These are phyloP conservation scores for Stigmatopora argus DNA, from an alignment of 2,113 vertebrate genomes.

Conservation along the genomic window DNA sequence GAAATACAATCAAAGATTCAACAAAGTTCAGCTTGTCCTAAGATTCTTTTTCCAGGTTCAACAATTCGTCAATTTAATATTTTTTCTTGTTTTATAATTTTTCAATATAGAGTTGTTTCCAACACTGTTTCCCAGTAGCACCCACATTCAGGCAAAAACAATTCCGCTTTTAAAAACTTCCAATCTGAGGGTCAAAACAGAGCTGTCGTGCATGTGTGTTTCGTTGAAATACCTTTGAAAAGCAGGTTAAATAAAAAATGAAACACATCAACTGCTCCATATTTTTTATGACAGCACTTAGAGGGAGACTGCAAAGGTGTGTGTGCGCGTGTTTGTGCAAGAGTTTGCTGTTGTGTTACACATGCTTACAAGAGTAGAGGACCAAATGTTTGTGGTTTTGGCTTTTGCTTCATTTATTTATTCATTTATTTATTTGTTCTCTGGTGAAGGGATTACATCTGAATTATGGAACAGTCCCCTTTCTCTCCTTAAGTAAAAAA, in stretches of 20 bases:
- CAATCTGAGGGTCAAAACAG: slow-evolving; percentile 5
- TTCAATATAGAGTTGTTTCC: neutral
- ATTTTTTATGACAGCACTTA: slow-evolving; percentile 60
- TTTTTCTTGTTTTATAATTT: neutral
- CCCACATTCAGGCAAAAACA: neutral
- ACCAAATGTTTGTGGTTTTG: slow-evolving; percentile 59
- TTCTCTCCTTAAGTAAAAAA: slow-evolving; percentile 73
- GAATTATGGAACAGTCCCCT: slow-evolving; percentile 74
- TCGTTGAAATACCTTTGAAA: slow-evolving; percentile 29
- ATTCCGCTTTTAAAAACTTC: neutral
- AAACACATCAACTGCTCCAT: slow-evolving; percentile 55
- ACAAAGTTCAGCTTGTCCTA: too few species aligned
- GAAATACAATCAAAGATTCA: too few species aligned
- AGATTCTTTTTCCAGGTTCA: too few species aligned
- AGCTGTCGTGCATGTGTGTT: slow-evolving; percentile 4
- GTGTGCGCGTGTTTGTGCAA: slow-evolving; percentile 26
- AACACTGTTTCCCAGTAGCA: neutral
- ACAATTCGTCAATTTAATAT: neutral
- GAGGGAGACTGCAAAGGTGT: slow-evolving; percentile 29
- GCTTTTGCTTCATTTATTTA: slow-evolving; percentile 66
- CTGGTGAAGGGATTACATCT: slow-evolving; percentile 63
- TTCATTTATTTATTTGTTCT: slow-evolving; percentile 74
- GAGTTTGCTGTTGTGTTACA: slow-evolving; percentile 26
- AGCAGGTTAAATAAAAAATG: slow-evolving; percentile 52
- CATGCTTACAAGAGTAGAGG: slow-evolving; percentile 9